A percentile compares a stretch with the other conserved stretches of the same genome.
These are phyloP conservation scores for Ancistrus triradiatus DNA, from an alignment of 2,113 vertebrate species.

Conservation along the genomic window DNA sequence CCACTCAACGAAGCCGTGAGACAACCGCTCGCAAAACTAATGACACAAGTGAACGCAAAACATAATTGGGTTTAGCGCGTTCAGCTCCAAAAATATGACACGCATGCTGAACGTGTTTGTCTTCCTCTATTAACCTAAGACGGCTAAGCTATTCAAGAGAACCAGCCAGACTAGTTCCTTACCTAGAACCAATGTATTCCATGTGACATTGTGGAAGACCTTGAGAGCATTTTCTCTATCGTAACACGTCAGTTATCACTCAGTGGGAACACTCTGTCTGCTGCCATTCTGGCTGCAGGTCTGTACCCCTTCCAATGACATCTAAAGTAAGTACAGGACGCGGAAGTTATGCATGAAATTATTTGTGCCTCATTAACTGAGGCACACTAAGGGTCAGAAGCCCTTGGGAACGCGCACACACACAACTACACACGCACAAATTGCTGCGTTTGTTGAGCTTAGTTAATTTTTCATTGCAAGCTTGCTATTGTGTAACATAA, in stretches of 20 bases:
- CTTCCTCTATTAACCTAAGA: not conserved
- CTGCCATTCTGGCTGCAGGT: not conserved
- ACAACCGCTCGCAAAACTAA: constrained; percentile 44
- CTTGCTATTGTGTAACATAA: not conserved
- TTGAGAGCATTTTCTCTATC: not conserved
- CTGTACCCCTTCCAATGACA: too few relatives aligned
- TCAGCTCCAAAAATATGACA: too few relatives aligned
- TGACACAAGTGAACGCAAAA: constrained; percentile 34
- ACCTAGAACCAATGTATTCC: not conserved
- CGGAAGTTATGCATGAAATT: constrained; percentile 31
- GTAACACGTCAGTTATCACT: too few relatives aligned
- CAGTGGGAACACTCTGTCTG: not conserved
- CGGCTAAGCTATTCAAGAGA: not conserved
- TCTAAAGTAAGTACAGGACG: constrained; percentile 26
- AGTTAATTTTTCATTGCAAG: constrained; percentile 7
- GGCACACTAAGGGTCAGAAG: constrained; percentile 28
- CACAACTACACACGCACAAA: too few relatives aligned
- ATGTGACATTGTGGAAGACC: not conserved
- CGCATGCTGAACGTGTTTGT: not conserved
- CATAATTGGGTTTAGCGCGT: constrained; percentile 27
- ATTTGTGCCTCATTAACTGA: constrained; percentile 28
- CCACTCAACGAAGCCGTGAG: constrained; percentile 19
- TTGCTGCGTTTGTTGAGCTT: not conserved
- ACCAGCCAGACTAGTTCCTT: too few relatives aligned
- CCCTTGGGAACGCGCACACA: not conserved